Evolutionary conservation across 2,888 invertebrate genomes (phyloP).

Genomic region (Leptinotarsa tumamoca): DNA sequence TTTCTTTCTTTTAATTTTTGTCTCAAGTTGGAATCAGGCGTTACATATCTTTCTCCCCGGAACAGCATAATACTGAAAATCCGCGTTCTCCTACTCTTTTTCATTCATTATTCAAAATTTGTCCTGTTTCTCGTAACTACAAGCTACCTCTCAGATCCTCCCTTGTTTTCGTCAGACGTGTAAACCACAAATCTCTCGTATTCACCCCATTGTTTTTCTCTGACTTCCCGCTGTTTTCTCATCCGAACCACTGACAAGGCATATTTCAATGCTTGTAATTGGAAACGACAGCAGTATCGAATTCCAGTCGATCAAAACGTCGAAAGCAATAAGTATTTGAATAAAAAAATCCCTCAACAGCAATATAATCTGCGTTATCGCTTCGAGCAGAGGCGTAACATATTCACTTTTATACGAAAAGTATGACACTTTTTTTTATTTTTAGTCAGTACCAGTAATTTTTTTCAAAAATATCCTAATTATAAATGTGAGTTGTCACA

Average conservation of each 20-base stretch:
- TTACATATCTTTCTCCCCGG: too few species aligned
- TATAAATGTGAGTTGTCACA: too few species aligned
- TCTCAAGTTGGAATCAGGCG: too few species aligned
- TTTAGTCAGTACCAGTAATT: too few species aligned
- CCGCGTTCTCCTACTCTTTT: background rate
- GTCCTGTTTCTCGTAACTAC: background rate
- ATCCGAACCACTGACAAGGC: slow-evolving; percentile 42
- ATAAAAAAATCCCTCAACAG: slow-evolving; percentile 57
- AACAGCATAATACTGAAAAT: background rate
- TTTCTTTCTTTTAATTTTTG: too few species aligned
- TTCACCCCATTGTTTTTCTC: slow-evolving; percentile 13
- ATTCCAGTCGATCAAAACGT: slow-evolving; percentile 60
- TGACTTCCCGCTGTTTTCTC: slow-evolving; percentile 36
- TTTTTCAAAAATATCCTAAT: too few species aligned
- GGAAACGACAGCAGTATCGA: slow-evolving; percentile 57
- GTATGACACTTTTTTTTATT: background rate
- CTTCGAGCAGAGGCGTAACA: slow-evolving; percentile 20
- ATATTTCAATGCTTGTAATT: slow-evolving; percentile 53
- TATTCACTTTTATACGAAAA: background rate
- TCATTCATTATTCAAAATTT: background rate
- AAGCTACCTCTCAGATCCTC: slow-evolving; percentile 1
- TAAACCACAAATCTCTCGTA: slow-evolving; percentile 14
- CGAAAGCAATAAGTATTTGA: slow-evolving; percentile 60
- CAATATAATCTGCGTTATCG: slow-evolving; percentile 46
- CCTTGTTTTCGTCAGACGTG: slow-evolving; percentile 10